These are phyloP conservation scores for Xylocampa areola DNA, from an alignment of 2,888 invertebrate genomes.

Conservation along the genomic window DNA sequence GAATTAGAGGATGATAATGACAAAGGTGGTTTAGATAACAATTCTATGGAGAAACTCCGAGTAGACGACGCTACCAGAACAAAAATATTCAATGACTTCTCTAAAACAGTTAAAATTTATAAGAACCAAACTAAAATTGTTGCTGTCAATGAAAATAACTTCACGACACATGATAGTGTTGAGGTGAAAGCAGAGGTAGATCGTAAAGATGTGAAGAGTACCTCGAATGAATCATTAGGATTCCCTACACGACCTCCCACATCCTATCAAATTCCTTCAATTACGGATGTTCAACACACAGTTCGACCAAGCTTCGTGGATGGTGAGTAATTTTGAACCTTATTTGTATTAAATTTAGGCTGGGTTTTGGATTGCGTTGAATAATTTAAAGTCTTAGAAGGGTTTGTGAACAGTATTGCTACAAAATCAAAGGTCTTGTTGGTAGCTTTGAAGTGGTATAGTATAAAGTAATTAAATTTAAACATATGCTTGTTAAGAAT, in stretches of 20 bases:
- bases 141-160: slow-evolving; percentile 33
- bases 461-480: slow-evolving; percentile 23
- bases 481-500: not conserved
- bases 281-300: slow-evolving; percentile 63
- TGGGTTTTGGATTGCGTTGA: slow-evolving; percentile 7
- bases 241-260: slow-evolving; percentile 49
- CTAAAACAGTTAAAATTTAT: slow-evolving; percentile 78
- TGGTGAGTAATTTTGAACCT: slow-evolving; percentile 66
- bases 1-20: slow-evolving; percentile 48
- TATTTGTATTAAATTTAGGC: slow-evolving; percentile 6
- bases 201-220: slow-evolving; percentile 37
- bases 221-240: slow-evolving; percentile 66
- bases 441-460: slow-evolving; percentile 1
- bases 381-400: slow-evolving; percentile 29
- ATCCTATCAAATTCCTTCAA: slow-evolving; percentile 65
- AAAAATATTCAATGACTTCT: slow-evolving; percentile 82
- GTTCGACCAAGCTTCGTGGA: slow-evolving; percentile 64
- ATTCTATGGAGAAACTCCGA: slow-evolving; percentile 79
- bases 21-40: slow-evolving; percentile 56
- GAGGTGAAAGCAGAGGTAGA: slow-evolving; percentile 25
- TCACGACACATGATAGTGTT: slow-evolving; percentile 28
- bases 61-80: slow-evolving; percentile 79
- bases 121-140: slow-evolving; percentile 41
- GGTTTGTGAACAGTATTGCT: slow-evolving; percentile 34
- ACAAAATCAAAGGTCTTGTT: slow-evolving; percentile 30